Conservation (phyloP, 2,113 vertebrate genomes). For the Procavia capensis region DNA sequence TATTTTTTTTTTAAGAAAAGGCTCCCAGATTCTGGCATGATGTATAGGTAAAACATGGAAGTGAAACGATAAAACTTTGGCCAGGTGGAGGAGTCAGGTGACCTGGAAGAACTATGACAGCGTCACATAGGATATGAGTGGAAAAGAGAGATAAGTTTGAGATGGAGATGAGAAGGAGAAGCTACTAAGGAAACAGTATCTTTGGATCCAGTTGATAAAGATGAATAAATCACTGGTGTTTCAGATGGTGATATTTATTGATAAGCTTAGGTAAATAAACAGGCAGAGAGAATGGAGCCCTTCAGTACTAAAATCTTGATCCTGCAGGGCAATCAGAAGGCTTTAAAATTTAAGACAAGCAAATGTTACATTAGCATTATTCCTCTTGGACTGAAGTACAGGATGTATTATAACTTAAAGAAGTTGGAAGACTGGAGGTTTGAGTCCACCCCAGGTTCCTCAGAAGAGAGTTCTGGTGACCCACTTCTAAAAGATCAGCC, state of each 20-base stretch:
- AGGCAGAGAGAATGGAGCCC: not conserved
- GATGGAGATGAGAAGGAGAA: not conserved
- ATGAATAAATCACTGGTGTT: not conserved
- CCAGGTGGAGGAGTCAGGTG: not conserved
- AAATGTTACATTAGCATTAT: not conserved
- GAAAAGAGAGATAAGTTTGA: not conserved
- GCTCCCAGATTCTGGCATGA: not conserved
- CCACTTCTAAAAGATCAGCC: not conserved
- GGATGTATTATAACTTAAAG: not conserved
- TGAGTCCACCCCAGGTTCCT: not conserved
- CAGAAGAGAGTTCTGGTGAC: not conserved
- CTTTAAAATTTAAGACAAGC: not conserved
- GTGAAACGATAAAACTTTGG: not conserved
- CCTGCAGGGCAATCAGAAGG: not conserved
- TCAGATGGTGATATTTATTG: not conserved
- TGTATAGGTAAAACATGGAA: not conserved
- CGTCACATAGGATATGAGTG: not conserved
- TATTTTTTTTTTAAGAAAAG: too few species aligned
- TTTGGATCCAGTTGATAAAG: not conserved
- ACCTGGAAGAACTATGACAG: not conserved
- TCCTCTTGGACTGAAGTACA: not conserved
- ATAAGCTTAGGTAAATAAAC: not conserved
- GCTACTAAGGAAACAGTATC: not conserved
- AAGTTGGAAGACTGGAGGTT: not conserved
- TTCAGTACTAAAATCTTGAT: not conserved